Conservation (phyloP, 2,797 vertebrate genomes). For the Alcedo atthis region DNA sequence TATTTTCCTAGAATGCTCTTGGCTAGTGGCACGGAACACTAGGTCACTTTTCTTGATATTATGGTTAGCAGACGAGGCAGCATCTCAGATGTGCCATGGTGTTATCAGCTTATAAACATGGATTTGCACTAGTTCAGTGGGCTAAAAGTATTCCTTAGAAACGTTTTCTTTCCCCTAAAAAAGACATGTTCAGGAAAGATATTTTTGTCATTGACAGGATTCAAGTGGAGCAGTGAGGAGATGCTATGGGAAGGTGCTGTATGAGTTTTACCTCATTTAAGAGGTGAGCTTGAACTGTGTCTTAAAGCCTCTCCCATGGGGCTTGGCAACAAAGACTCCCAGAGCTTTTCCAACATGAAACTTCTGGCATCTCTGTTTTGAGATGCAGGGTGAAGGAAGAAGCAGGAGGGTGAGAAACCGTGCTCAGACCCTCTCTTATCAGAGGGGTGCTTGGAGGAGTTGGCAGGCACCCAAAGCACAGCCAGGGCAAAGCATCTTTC, state of each 20-base stretch:
- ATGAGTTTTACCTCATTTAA: not conserved
- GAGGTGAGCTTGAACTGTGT: not conserved
- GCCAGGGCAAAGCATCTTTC: not conserved
- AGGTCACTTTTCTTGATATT: not conserved
- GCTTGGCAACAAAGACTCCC: not conserved
- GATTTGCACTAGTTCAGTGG: not conserved
- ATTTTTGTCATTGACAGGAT: not conserved
- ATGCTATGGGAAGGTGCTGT: not conserved
- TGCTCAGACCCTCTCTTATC: rapidly evolving
- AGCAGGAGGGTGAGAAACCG: not conserved
- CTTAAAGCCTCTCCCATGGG: not conserved
- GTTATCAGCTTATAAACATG: not conserved
- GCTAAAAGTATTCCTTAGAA: not conserved
- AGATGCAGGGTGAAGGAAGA: not conserved
- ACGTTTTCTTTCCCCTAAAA: not conserved
- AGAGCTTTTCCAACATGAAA: rapidly evolving
- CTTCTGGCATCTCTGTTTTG: not conserved
- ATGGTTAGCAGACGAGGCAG: not conserved
- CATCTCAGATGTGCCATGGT: not conserved
- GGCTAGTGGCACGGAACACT: not conserved
- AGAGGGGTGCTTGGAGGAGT: not conserved
- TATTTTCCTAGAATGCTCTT: not conserved
- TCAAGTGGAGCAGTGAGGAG: not conserved
- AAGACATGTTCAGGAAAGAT: not conserved
- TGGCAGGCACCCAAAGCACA: rapidly evolving